phyloP scores from a whole-genome alignment of 2,797 vertebrate species.

The Falco berigora region DNA sequence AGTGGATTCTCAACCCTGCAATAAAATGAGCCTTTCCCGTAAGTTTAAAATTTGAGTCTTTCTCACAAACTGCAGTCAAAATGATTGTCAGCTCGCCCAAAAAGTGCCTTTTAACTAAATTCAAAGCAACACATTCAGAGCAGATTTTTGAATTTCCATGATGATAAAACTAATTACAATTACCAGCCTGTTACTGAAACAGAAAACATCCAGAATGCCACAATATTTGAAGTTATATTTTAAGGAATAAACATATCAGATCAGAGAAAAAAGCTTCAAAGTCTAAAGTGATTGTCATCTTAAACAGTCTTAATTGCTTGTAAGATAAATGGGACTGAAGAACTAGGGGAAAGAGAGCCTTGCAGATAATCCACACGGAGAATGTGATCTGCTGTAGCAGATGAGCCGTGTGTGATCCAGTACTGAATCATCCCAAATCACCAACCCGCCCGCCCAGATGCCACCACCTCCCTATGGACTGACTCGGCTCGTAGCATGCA shows the following conservation, averaged over 20 bases:
- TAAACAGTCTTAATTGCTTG: background rate
- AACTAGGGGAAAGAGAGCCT: background rate
- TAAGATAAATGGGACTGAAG: background rate
- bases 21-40: conserved; percentile 47
- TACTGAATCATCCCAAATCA: background rate
- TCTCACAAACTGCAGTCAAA: background rate
- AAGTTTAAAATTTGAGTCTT: conserved; percentile 32
- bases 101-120: background rate
- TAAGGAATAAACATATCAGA: background rate
- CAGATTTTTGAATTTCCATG: background rate
- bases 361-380: background rate
- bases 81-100: conserved; percentile 29
- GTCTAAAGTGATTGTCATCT: background rate
- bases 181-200: background rate
- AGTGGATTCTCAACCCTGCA: background rate
- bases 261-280: conserved; percentile 11
- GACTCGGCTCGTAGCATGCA: rapidly evolving
- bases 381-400: background rate
- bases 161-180: conserved; percentile 35
- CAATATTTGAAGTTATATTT: background rate
- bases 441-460: rapidly evolving
- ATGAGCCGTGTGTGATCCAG: background rate
- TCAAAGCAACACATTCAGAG: background rate
- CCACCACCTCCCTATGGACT: background rate
- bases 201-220: background rate